Conservation (phyloP, 2,113 vertebrate species). For the Anas platyrhynchos region DNA sequence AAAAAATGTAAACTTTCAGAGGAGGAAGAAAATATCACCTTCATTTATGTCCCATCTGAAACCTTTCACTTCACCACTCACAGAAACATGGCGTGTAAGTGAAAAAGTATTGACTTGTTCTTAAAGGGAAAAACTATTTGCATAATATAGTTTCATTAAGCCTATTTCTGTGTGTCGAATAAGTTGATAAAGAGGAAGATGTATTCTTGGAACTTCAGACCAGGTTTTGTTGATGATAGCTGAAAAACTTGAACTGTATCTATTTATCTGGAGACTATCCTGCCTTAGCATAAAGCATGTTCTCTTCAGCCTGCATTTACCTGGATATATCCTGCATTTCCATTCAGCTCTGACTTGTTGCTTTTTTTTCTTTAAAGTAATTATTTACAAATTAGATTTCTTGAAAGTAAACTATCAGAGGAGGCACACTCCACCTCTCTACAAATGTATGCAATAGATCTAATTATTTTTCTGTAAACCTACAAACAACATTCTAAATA, state of each 20-base stretch:
- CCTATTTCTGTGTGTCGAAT: not conserved
- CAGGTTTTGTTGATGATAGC: not conserved
- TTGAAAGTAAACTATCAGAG: slow-evolving; percentile 32
- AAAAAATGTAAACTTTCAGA: not conserved
- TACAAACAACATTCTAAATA: slow-evolving; percentile 46
- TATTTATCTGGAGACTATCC: not conserved
- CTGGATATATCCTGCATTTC: not conserved
- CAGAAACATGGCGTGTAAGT: not conserved
- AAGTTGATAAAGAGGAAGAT: not conserved
- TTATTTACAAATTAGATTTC: slow-evolving; percentile 66
- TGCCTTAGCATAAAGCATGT: not conserved
- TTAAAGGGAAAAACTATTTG: not conserved
- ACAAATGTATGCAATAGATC: slow-evolving; percentile 14
- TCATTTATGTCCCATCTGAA: not conserved
- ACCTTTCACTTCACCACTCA: not conserved
- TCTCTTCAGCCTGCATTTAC: not conserved
- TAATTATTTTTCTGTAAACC: slow-evolving; percentile 51
- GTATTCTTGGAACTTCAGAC: not conserved
- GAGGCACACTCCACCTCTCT: not conserved
- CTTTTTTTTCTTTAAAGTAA: slow-evolving; percentile 25
- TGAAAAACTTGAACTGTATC: not conserved
- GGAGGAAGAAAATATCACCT: not conserved
- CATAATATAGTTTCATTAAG: not conserved
- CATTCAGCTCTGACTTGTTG: not conserved
- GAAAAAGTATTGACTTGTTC: not conserved